phyloP scores from a whole-genome alignment of 2,888 invertebrate genomes.

The Microplitis manilae region DNA sequence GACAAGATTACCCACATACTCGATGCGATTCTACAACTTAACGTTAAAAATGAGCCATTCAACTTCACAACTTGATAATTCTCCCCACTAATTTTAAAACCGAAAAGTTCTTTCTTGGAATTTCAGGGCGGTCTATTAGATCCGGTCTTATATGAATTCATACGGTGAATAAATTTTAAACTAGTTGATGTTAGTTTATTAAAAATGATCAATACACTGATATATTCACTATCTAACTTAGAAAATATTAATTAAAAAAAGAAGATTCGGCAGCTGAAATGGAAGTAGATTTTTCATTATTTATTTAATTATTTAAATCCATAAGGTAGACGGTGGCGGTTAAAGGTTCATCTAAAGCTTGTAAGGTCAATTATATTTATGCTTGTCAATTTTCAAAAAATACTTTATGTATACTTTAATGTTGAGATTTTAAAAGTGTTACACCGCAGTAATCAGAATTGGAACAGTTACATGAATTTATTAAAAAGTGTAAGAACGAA shows the following conservation, averaged over 20 bases:
- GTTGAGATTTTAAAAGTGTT: too few relatives aligned
- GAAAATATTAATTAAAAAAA: background rate
- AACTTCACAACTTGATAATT: background rate
- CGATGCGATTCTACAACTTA: slow-evolving; percentile 24
- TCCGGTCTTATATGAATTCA: background rate
- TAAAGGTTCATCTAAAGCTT: too few relatives aligned
- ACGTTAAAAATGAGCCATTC: slow-evolving; percentile 23
- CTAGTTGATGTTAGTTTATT: background rate
- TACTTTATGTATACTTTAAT: too few relatives aligned
- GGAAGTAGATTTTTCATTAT: too few relatives aligned
- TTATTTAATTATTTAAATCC: too few relatives aligned
- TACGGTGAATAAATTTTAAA: background rate
- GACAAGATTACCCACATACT: slow-evolving; percentile 17
- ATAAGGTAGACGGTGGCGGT: too few relatives aligned
- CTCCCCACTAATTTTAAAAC: slow-evolving; percentile 26
- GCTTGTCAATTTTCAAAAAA: too few relatives aligned
- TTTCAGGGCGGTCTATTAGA: slow-evolving; percentile 10
- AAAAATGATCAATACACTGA: background rate
- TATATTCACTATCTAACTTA: background rate
- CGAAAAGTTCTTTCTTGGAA: slow-evolving; percentile 24
- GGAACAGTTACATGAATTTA: too few relatives aligned
- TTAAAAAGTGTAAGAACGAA: too few relatives aligned
- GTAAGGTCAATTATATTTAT: too few relatives aligned
- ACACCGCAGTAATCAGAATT: too few relatives aligned
- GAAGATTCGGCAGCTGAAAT: background rate